Base-by-base conservation (phyloP, 2,888 invertebrate species). In the Timema podura region DNA sequence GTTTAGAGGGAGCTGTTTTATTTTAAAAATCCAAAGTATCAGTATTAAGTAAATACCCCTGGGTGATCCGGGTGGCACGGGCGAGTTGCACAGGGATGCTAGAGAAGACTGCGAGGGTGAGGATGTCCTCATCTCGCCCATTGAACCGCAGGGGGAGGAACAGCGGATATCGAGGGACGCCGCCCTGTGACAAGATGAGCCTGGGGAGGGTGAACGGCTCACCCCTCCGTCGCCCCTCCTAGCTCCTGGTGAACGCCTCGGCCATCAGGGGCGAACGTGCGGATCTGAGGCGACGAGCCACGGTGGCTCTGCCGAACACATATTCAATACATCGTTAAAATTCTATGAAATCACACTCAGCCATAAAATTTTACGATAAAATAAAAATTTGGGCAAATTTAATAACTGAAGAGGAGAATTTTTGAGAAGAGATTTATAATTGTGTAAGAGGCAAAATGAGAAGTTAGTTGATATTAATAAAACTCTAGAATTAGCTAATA, bases 201-300 rank as follows among this genome's bases (percentile, higher is more conserved):
- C 68, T 2, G 73, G 73, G 0, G 73, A 71, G 8, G 72, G 70
- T 6, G 73, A 72, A 5, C 72, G 68, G 11, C 70, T 61, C 44
- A 49, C 48, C n/a, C 57, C 51, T 8, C 67, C 48, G n/a, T 48
- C 16, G 46, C 13, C n/a, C 57, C 66, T 45, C 44, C 3, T 11
- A 46, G 49, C 6, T 44, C 10, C 13, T 30, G 10, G 11, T n/a
- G 9, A 1, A 45, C 16, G 8, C 61, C 47, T 77, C 91, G 87
- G 0, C 92, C 92, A 78, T 93, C 93, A 0, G 92, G 92, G 30
- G 91, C 92, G 77, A 91, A 92, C 0, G 93, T 91, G 74, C 92
- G 87, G 75, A 93, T 93, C 75, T 92, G 92, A 0, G 93, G 93
- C 0, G 93, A 93, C 0, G 92, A 91, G 8, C 91, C 92, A 57